These are phyloP conservation scores for Megastigmus dorsalis DNA, from an alignment of 2,888 invertebrate genomes.

Conservation along the genomic window DNA sequence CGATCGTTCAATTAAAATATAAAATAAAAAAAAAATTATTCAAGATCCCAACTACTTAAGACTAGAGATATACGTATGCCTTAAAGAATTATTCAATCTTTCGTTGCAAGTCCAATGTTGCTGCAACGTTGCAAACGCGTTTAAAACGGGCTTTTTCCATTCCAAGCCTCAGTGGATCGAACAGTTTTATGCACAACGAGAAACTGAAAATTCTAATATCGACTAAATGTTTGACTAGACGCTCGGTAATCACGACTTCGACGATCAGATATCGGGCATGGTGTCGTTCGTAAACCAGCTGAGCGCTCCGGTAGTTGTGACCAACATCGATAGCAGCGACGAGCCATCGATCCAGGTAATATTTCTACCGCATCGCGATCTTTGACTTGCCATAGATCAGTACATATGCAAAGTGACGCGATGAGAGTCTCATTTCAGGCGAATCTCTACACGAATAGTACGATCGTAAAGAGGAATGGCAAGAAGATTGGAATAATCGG, in stretches of 20 bases:
- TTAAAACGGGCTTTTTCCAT: neutral
- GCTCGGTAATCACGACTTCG: slow-evolving; percentile 92
- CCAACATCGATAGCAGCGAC: slow-evolving; percentile 83
- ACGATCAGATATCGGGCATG: slow-evolving; percentile 83
- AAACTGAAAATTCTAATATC: neutral
- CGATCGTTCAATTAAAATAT: no score
- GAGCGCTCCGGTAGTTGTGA: slow-evolving; percentile 82
- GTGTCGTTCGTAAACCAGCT: slow-evolving; percentile 82
- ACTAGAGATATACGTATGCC: no score
- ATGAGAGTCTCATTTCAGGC: slow-evolving; percentile 64
- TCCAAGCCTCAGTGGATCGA: no score
- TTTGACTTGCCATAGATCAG: neutral
- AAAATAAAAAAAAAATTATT: no score
- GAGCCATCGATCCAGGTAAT: slow-evolving; percentile 78
- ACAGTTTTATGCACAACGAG: neutral
- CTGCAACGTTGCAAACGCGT: no score
- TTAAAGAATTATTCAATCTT: neutral
- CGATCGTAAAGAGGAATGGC: slow-evolving; percentile 79
- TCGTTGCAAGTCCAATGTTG: no score
- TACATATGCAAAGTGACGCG: no score
- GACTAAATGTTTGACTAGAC: slow-evolving; percentile 77
- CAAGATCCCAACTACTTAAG: no score
- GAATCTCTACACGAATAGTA: slow-evolving; percentile 80
- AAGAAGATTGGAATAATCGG: slow-evolving; percentile 88
- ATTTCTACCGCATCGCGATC: neutral